A percentile compares a stretch with the other conserved stretches of the same genome.
Conservation (phyloP, 2,797 vertebrate genomes). For the Hippopotamyrus pictus region DNA sequence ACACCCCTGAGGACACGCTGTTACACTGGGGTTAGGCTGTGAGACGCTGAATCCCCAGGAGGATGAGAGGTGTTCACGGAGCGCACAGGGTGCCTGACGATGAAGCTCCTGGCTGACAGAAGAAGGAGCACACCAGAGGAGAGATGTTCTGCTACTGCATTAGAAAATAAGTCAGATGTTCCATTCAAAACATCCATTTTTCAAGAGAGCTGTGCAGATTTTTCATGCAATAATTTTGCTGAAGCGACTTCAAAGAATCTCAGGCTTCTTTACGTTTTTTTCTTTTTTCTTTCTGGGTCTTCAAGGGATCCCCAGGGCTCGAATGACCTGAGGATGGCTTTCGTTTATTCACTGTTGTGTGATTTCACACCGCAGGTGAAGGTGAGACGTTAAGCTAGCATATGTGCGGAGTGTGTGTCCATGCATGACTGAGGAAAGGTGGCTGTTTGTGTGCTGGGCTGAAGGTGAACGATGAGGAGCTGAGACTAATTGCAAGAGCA, state of each 20-base stretch:
- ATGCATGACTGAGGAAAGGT: neutral
- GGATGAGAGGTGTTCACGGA: neutral
- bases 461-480: neutral
- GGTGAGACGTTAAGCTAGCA: neutral
- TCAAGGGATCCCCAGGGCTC: neutral
- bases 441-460: neutral
- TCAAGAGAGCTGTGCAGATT: neutral
- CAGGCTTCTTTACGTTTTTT: neutral
- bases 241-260: neutral
- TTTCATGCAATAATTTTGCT: neutral
- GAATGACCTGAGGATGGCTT: neutral
- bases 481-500: neutral
- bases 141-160: neutral
- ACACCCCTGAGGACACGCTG: neutral
- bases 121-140: neutral
- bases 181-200: neutral
- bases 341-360: neutral
- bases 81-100: neutral
- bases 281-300: neutral
- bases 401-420: neutral
- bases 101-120: neutral
- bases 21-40: neutral
- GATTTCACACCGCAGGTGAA: neutral
- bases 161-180: neutral
- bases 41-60: neutral